These are phyloP conservation scores for Stegana nigrithorax DNA, from an alignment of 2,888 invertebrate species.

Conservation along the genomic window DNA sequence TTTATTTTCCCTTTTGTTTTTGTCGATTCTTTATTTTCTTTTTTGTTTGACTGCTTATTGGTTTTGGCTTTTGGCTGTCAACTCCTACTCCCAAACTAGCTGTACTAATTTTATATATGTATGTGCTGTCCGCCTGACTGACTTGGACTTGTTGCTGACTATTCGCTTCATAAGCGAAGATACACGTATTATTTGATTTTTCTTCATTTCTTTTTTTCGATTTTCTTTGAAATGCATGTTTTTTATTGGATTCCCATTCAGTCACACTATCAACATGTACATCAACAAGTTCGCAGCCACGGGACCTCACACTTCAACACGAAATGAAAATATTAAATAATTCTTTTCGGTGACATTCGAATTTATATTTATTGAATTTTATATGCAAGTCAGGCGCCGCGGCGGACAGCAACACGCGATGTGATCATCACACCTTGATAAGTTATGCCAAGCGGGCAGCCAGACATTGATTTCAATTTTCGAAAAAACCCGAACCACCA, in stretches of 20 bases:
- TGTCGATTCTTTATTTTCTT: not conserved
- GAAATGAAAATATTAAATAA: slow-evolving; percentile 10
- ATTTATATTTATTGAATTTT: slow-evolving; percentile 59
- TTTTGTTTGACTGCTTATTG: not conserved
- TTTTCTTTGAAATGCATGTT: too few species aligned
- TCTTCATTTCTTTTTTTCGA: too few species aligned
- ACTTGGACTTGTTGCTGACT: too few species aligned
- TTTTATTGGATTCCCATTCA: too few species aligned
- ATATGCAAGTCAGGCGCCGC: slow-evolving; percentile 62
- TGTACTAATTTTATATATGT: not conserved
- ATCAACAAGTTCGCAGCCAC: slow-evolving; percentile 41
- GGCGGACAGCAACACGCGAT: slow-evolving; percentile 45
- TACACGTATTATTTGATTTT: not conserved
- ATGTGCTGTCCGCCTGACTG: too few species aligned
- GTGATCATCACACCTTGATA: slow-evolving; percentile 61
- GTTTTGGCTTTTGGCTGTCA: not conserved
- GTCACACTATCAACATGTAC: too few species aligned
- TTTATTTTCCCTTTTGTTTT: not conserved
- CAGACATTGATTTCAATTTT: too few species aligned
- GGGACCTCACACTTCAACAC: slow-evolving; percentile 18
- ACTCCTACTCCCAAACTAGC: not conserved
- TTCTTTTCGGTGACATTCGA: slow-evolving; percentile 50
- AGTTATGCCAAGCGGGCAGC: slow-evolving; percentile 29
- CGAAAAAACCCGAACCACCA: too few species aligned
- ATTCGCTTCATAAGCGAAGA: not conserved